Evolutionary conservation across 2,797 vertebrate species (phyloP).

Genomic region (Sebastes hubbsi): DNA sequence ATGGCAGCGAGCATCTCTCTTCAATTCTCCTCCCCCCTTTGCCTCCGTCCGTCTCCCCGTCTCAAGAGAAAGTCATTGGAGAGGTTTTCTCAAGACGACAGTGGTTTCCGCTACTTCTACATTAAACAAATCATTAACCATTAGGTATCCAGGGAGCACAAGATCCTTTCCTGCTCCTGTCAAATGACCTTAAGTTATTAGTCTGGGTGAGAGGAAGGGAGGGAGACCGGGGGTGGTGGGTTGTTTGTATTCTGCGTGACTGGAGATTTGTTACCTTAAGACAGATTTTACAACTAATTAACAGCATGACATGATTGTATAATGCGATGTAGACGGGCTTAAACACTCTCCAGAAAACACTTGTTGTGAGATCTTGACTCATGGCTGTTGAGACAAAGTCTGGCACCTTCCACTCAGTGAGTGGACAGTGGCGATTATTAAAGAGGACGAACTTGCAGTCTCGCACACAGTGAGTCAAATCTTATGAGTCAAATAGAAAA

Average conservation of each 20-base stretch:
- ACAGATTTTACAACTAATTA: constrained; percentile 30
- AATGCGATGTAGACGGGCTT: constrained; percentile 11
- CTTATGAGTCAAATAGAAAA: constrained; percentile 42
- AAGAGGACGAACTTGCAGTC: constrained; percentile 32
- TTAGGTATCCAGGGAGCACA: constrained; percentile 64
- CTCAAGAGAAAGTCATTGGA: constrained; percentile 66
- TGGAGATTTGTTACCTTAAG: too few species aligned
- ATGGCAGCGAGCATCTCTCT: constrained; percentile 69
- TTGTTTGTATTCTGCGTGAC: constrained; percentile 29
- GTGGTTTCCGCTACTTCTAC: constrained; percentile 71
- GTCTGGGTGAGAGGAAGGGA: constrained; percentile 28
- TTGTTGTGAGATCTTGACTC: constrained; percentile 52
- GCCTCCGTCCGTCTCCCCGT: constrained; percentile 47
- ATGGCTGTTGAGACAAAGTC: constrained; percentile 34
- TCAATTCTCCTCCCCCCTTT: constrained; percentile 16
- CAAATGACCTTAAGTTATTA: constrained; percentile 46
- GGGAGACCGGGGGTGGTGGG: background rate
- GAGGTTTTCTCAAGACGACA: constrained; percentile 70
- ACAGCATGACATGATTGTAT: constrained; percentile 32
- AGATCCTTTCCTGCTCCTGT: constrained; percentile 56
- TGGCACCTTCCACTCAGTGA: constrained; percentile 22
- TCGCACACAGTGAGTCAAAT: constrained; percentile 35
- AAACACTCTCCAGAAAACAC: constrained; percentile 22
- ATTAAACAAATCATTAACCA: constrained; percentile 82
- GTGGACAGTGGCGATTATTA: constrained; percentile 26